Conservation (phyloP, 2,888 invertebrate species). For the Panopea generosa region DNA sequence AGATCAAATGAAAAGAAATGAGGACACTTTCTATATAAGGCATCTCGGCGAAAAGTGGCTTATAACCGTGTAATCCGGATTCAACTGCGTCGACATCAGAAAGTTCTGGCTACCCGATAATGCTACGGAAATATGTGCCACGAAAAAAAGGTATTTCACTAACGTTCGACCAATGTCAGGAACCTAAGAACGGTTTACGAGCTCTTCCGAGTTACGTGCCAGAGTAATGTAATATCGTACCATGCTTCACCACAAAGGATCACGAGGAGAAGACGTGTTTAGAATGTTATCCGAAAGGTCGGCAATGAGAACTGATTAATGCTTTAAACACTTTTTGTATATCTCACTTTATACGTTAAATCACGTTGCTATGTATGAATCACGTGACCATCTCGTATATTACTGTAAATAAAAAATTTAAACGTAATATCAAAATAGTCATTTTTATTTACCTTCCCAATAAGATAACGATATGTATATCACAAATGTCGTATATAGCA, state of each 20-base stretch:
- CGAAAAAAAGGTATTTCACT: slow-evolving; percentile 37
- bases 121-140: slow-evolving; percentile 26
- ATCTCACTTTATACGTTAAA: too few relatives aligned
- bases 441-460: too few relatives aligned
- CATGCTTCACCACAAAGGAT: slow-evolving; percentile 13
- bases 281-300: slow-evolving; percentile 24
- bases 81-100: slow-evolving; percentile 31
- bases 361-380: background rate
- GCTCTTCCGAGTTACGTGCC: slow-evolving; percentile 19
- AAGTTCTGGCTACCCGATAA: slow-evolving; percentile 35
- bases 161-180: slow-evolving; percentile 33
- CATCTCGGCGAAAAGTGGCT: slow-evolving; percentile 46
- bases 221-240: slow-evolving; percentile 12
- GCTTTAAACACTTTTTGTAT: too few relatives aligned
- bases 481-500: background rate
- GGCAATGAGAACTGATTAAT: background rate
- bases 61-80: slow-evolving; percentile 27
- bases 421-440: too few relatives aligned
- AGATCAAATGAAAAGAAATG: slow-evolving; percentile 17
- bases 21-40: slow-evolving; percentile 32
- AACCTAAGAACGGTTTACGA: slow-evolving; percentile 22
- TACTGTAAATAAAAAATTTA: too few relatives aligned
- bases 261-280: slow-evolving; percentile 10
- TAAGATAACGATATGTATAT: too few relatives aligned
- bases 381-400: background rate